A percentile compares a stretch with the other conserved stretches of the same genome.
phyloP scores from a whole-genome alignment of 2,797 vertebrate species.

The Carcharodon carcharias region DNA sequence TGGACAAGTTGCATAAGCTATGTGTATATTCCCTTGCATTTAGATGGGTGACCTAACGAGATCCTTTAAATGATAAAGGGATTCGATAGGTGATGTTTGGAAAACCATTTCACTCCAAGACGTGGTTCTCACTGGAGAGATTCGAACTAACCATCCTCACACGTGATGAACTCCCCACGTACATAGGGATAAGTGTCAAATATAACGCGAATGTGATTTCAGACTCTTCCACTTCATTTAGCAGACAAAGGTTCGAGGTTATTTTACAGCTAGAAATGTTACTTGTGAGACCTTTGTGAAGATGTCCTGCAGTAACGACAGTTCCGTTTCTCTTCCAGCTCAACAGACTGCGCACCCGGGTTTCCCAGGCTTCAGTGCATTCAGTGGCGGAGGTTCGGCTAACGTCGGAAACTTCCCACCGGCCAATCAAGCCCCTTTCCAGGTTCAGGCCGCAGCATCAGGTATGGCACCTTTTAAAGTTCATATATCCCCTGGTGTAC shows the following conservation, averaged over 20 bases:
- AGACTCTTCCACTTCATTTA: not conserved
- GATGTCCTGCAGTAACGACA: not conserved
- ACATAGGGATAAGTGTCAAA: not conserved
- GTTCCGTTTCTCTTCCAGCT: constrained; percentile 38
- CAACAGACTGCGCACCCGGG: constrained; percentile 46
- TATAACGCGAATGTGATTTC: not conserved
- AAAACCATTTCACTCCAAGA: not conserved
- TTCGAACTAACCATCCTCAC: not conserved
- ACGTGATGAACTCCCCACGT: not conserved
- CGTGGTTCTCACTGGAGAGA: not conserved
- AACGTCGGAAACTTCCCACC: constrained; percentile 44
- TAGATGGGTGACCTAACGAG: not conserved
- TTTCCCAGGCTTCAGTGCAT: constrained; percentile 52
- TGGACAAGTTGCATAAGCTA: too few relatives aligned
- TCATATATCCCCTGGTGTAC: too few relatives aligned
- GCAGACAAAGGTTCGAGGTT: not conserved
- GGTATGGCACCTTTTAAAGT: constrained; percentile 43
- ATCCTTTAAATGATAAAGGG: not conserved
- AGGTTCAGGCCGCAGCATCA: constrained; percentile 40
- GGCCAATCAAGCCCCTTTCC: constrained; percentile 44
- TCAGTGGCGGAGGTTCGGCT: constrained; percentile 39
- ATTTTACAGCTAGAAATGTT: not conserved
- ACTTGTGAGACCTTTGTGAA: not conserved
- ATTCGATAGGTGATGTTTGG: not conserved
- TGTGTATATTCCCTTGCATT: too few relatives aligned